These are phyloP conservation scores for Drosophila sproati DNA, from an alignment of 1,140 invertebrate species.

Conservation along the genomic window DNA sequence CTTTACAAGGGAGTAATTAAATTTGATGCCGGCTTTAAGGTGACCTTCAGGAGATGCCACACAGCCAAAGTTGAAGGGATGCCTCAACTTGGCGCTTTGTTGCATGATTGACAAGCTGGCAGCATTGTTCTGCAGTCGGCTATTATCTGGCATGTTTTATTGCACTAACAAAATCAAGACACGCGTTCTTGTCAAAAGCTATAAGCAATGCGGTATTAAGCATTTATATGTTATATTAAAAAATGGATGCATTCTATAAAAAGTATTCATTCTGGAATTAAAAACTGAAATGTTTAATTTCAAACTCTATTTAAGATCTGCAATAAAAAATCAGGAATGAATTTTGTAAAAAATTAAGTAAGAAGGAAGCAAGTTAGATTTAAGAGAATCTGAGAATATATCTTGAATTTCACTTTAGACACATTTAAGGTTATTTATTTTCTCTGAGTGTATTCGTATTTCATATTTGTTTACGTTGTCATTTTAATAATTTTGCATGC, in stretches of 20 bases:
- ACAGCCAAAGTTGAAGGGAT: slow-evolving; percentile 12
- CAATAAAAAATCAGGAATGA: no score
- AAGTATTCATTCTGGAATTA: not conserved
- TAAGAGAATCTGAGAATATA: no score
- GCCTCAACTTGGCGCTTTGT: slow-evolving; percentile 17
- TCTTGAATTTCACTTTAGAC: not conserved
- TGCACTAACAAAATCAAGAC: slow-evolving; percentile 57
- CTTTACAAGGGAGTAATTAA: slow-evolving; percentile 61
- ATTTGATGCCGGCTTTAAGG: slow-evolving; percentile 63
- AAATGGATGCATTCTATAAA: not conserved
- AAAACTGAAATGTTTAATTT: not conserved
- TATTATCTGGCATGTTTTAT: slow-evolving; percentile 56
- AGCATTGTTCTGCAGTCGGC: slow-evolving; percentile 40
- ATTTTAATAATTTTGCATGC: slow-evolving; percentile 72
- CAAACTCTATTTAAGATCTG: no score
- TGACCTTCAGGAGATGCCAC: slow-evolving; percentile 47
- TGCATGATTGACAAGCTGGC: slow-evolving; percentile 61
- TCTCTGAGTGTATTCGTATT: not conserved
- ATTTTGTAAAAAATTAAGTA: no score
- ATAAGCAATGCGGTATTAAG: slow-evolving; percentile 58
- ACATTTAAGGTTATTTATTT: not conserved
- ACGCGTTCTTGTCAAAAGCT: slow-evolving; percentile 30
- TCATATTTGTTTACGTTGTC: slow-evolving; percentile 46
- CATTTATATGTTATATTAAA: slow-evolving; percentile 50
- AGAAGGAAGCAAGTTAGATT: no score